Evolutionary conservation across 2,888 invertebrate species (phyloP).

Genomic region (Digitonthophagus gazella): DNA sequence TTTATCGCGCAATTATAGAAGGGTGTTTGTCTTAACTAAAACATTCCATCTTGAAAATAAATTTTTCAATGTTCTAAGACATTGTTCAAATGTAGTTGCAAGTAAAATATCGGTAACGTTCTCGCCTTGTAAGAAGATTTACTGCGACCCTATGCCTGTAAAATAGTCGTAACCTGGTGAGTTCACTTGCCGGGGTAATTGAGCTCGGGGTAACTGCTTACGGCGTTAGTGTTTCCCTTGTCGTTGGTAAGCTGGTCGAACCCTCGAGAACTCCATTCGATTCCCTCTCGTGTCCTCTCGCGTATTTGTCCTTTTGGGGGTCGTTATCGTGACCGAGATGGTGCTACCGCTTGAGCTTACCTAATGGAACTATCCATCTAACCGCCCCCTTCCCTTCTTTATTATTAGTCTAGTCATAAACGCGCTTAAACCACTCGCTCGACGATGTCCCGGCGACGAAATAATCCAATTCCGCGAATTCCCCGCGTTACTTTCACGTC

Average conservation of each 20-base stretch:
- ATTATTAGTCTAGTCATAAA: too few species aligned
- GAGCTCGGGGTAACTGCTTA: slow-evolving; percentile 42
- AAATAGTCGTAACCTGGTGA: slow-evolving; percentile 24
- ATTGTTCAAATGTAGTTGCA: too few species aligned
- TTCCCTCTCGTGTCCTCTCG: background rate
- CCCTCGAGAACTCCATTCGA: background rate
- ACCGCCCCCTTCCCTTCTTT: background rate
- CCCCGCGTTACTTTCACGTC: background rate
- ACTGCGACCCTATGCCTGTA: slow-evolving; percentile 2
- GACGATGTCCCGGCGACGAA: background rate
- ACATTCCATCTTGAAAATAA: too few species aligned
- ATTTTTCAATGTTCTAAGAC: too few species aligned
- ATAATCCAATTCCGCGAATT: background rate
- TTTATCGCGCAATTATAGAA: slow-evolving; percentile 10
- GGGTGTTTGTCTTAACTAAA: background rate
- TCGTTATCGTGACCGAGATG: background rate
- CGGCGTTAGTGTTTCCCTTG: slow-evolving; percentile 8
- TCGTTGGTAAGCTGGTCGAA: background rate
- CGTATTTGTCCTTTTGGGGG: background rate
- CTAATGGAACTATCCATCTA: background rate
- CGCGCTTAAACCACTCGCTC: background rate
- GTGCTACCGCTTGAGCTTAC: too few species aligned
- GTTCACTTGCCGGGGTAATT: slow-evolving; percentile 25
- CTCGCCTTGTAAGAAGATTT: background rate
- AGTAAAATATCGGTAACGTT: too few species aligned